A percentile compares a stretch with the other conserved stretches of the same genome.
Evolutionary conservation across 1,140 invertebrate genomes (phyloP).

Genomic region (Globodera rostochiensis): DNA sequence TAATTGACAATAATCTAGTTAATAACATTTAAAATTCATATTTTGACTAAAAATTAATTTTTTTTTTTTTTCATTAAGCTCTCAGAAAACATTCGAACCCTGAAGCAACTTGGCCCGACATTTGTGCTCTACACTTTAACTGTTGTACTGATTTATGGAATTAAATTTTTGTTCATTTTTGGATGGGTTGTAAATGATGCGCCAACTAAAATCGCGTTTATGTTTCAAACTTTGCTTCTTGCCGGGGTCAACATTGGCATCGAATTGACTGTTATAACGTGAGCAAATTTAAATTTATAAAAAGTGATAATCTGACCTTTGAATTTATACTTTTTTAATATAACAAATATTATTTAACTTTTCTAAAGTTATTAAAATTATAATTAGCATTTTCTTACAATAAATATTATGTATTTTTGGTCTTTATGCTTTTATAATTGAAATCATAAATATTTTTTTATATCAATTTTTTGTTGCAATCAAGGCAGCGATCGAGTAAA

Average conservation of each 20-base stretch:
- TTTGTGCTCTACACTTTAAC: not conserved
- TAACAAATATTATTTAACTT: too few species aligned
- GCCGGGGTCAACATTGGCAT: not conserved
- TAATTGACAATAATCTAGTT: not conserved
- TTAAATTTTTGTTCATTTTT: not conserved
- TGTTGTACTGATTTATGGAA: not conserved
- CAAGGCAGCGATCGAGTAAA: too few species aligned
- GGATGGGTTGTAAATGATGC: not conserved
- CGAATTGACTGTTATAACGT: not conserved
- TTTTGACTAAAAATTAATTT: not conserved
- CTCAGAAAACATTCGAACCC: not conserved
- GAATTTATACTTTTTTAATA: too few species aligned
- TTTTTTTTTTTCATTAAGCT: not conserved
- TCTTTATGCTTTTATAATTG: too few species aligned
- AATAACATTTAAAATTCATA: not conserved
- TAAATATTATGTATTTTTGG: too few species aligned
- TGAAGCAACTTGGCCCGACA: not conserved
- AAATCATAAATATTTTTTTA: too few species aligned
- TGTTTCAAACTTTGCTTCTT: not conserved
- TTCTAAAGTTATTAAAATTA: too few species aligned
- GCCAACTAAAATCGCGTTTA: not conserved
- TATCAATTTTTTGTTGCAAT: too few species aligned
- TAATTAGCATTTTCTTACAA: too few species aligned
- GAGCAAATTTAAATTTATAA: not conserved
- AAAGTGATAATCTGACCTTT: not conserved